A percentile compares a stretch with the other conserved stretches of the same genome.
These are phyloP conservation scores for Anser cygnoides DNA, from an alignment of 2,113 vertebrate species.

Conservation along the genomic window DNA sequence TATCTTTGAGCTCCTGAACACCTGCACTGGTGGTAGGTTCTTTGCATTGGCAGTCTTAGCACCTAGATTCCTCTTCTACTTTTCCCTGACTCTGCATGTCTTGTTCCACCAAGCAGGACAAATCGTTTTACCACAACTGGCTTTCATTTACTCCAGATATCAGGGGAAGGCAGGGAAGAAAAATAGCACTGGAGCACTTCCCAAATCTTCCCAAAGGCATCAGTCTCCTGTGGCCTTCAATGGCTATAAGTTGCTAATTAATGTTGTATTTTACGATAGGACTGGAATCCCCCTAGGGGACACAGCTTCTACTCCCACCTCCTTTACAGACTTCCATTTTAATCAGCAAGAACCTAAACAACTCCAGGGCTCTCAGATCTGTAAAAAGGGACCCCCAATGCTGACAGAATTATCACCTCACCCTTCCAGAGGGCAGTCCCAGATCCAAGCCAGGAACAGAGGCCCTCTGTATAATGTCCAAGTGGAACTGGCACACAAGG, in stretches of 20 bases:
- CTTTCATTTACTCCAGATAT: neutral
- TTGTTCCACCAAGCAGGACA: neutral
- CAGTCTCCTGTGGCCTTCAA: neutral
- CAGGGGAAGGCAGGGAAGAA: accelerated
- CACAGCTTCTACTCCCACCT: neutral
- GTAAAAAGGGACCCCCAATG: neutral
- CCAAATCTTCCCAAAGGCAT: neutral
- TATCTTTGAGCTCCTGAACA: neutral
- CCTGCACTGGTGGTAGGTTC: neutral
- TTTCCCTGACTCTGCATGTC: neutral
- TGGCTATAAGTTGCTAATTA: neutral
- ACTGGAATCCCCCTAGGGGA: neutral
- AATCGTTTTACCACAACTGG: neutral
- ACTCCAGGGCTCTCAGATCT: neutral
- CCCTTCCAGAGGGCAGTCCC: neutral
- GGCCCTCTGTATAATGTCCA: accelerated
- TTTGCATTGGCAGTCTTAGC: neutral
- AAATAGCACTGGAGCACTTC: neutral
- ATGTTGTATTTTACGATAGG: neutral
- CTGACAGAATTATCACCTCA: too few relatives aligned
- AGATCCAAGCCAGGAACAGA: neutral
- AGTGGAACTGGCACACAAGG: neutral
- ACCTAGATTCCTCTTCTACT: neutral
- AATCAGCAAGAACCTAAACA: neutral
- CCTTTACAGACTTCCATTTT: neutral